Evolutionary conservation across 2,113 vertebrate genomes (phyloP), one percentile per base, ranked within the genome.

Genomic region (Lagenorhynchus albirostris): DNA sequence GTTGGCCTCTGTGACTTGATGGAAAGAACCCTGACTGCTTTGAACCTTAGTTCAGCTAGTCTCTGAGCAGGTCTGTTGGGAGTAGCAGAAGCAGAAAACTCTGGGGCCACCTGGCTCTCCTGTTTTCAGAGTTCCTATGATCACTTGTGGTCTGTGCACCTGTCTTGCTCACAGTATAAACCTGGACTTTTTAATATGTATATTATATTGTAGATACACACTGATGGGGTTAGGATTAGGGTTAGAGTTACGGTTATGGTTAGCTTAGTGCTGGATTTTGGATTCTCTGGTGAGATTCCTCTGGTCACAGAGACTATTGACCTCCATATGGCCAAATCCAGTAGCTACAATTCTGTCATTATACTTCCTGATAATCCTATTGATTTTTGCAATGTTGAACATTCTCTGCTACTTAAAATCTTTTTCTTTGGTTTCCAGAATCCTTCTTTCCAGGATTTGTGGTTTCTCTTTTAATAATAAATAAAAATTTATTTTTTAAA

Each of bases 141-240:
- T 62, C 55, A 36, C 20, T 41, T n/a, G 47, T 50, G 53, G 71
- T 50, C 50, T 92, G 25, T 86, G 41, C 26, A 15, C 80, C 74
- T 86, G 55, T 80, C 25, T 91, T 53, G 79, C 62, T 92, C 65
- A 76, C 20, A 80, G 60, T 41, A 82, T 58, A 95, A 91, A 67
- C 85, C 67, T 92, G 90, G 84, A 91, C 76, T 87, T 96, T 87
- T 92, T 92, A 86, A 67, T 74, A 74, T 96, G 83, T 92, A 68
- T 90, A 67, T 91, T 96, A 50, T 50, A 50, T 50, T 53, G 53
- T 53, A 53, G 53, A 89, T 87, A 95, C n/a, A 89, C 31, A 94
- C 12, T 47, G n/a, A 58, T 36, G 41, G 50, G 14, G 50, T 86
- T 65, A 2, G 38, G 15, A 5, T 38, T 74, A 44, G 6, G 25